A percentile compares a stretch with the other conserved stretches of the same genome.
Evolutionary conservation across 2,797 vertebrate genomes (phyloP).

Genomic region (Coregonus suidteri): DNA sequence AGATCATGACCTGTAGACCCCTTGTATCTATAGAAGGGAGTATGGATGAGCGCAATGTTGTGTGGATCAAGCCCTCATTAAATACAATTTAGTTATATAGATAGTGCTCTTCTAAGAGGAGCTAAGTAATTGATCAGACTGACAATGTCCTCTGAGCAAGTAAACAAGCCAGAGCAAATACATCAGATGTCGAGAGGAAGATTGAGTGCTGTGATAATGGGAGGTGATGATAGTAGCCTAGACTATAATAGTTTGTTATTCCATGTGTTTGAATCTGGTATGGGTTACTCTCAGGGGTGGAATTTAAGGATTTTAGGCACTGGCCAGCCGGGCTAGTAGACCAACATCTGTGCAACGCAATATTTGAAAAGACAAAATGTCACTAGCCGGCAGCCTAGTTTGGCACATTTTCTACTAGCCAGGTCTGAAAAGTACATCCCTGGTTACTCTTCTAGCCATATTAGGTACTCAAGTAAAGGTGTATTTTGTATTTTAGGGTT

Average conservation of each 20-base stretch:
- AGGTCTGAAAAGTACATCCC: too few species aligned
- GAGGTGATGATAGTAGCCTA: neutral
- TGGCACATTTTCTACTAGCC: too few species aligned
- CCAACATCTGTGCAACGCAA: too few species aligned
- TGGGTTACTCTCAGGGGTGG: too few species aligned
- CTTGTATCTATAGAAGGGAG: neutral
- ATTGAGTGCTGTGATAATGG: neutral
- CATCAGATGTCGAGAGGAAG: neutral
- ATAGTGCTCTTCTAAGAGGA: neutral
- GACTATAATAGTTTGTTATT: neutral
- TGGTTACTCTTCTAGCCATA: neutral
- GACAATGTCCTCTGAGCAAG: neutral
- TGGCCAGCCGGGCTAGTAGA: too few species aligned
- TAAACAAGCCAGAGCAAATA: neutral
- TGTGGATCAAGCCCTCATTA: neutral
- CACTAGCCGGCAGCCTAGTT: too few species aligned
- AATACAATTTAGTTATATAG: neutral
- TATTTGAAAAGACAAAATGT: too few species aligned
- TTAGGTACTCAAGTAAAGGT: neutral
- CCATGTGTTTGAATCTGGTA: neutral
- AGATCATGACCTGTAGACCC: neutral
- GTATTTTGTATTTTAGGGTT: slow-evolving; percentile 55
- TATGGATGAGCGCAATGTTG: neutral
- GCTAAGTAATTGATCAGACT: neutral
- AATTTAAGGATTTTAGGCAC: too few species aligned